phyloP scores from a whole-genome alignment of 2,888 invertebrate species.

The Drosophila robusta region DNA sequence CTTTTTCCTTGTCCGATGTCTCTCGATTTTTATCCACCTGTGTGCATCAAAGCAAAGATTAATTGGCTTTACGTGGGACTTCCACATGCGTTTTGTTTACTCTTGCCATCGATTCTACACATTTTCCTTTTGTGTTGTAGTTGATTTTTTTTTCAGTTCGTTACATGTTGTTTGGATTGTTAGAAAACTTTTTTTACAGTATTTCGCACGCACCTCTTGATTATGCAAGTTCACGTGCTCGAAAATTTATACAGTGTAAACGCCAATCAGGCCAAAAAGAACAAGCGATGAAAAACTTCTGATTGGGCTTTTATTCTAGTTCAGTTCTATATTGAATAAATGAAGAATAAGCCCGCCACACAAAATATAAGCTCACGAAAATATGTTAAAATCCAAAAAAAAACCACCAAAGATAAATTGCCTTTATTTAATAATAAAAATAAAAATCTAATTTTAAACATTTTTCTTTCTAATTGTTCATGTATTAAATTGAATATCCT shows the following conservation, averaged over 20 bases:
- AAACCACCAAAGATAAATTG: too few relatives aligned
- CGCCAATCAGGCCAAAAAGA: conserved; percentile 21
- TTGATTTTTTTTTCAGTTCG: conserved; percentile 8
- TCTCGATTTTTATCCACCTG: conserved; percentile 11
- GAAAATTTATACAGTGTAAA: conserved; percentile 27
- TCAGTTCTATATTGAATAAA: neutral
- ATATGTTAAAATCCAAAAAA: too few relatives aligned
- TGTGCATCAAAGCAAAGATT: conserved; percentile 67
- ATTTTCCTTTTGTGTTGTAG: conserved; percentile 7
- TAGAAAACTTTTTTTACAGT: conserved; percentile 7
- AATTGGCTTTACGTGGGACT: conserved; percentile 68
- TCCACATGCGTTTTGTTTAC: conserved; percentile 58
- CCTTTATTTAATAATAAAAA: too few relatives aligned
- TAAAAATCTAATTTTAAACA: too few relatives aligned
- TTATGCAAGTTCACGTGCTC: conserved; percentile 46
- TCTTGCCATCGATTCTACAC: conserved; percentile 54
- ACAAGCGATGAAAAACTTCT: neutral
- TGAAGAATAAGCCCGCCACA: too few relatives aligned
- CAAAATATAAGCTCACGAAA: too few relatives aligned
- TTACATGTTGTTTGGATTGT: conserved; percentile 13
- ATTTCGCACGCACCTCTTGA: conserved; percentile 32
- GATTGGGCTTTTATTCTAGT: neutral
- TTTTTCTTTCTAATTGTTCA: too few relatives aligned
- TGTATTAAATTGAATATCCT: too few relatives aligned
- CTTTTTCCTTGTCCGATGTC: conserved; percentile 1